phyloP scores from a whole-genome alignment of 2,113 vertebrate genomes.

The Macquaria australasica region DNA sequence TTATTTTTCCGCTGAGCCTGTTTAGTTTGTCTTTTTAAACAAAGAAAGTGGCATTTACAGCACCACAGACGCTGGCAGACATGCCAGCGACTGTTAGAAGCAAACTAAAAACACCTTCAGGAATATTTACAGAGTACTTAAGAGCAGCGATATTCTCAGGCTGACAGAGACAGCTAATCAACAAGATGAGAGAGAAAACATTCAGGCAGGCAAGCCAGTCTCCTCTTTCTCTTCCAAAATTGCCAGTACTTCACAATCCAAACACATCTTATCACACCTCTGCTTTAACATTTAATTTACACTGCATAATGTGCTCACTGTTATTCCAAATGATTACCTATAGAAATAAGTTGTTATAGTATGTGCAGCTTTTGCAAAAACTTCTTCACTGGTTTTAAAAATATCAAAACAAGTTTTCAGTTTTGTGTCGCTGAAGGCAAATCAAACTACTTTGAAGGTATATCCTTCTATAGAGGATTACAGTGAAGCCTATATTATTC shows the following conservation, averaged over 20 bases:
- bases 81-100: conserved; percentile 54
- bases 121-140: conserved; percentile 72
- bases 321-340: conserved; percentile 41
- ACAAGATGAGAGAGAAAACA: conserved; percentile 66
- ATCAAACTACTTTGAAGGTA: conserved; percentile 42
- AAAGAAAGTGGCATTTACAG: conserved; percentile 65
- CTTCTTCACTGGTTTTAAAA: conserved; percentile 20
- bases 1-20: conserved; percentile 49
- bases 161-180: conserved; percentile 72
- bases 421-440: conserved; percentile 50
- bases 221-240: conserved; percentile 55
- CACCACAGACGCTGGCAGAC: conserved; percentile 26
- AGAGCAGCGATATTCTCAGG: conserved; percentile 59
- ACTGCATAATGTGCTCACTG: conserved; percentile 31
- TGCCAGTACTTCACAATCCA: conserved; percentile 65
- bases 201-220: conserved; percentile 43
- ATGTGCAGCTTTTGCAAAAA: conserved; percentile 25
- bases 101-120: conserved; percentile 69
- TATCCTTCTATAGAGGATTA: conserved; percentile 19
- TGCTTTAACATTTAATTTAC: conserved; percentile 51
- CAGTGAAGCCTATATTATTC: conserved; percentile 43
- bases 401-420: conserved; percentile 26
- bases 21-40: conserved; percentile 64
- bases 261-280: conserved; percentile 51
- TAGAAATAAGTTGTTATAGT: conserved; percentile 18